Base-by-base conservation (phyloP, 2,888 invertebrate species). In the Molanna angustata region DNA sequence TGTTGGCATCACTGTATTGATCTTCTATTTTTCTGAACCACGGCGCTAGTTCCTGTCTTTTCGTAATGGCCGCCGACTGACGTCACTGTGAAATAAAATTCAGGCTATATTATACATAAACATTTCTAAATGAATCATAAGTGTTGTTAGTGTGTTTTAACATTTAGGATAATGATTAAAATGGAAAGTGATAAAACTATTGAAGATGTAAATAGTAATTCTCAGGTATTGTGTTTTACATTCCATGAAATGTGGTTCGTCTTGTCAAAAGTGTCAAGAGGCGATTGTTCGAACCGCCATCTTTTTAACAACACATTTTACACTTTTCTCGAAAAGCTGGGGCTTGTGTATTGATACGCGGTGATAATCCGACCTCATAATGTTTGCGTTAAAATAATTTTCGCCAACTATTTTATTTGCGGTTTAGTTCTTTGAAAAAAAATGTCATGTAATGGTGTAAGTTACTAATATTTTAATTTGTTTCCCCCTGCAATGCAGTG, bases 111-210 rank as follows among this genome's bases (percentile, higher is more conserved):
- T 44, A 44, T 49, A 40, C 45, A 40, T 49, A 54, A 54, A 54
- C 49, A 54, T 40, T 49, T 49, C 44, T 49, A 44, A 49, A 44
- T 54, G 49, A 22, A 40, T 40, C 32, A 16, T 39, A 48, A 45
- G 54, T 41, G 54, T 54, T 54, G 43, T 49, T 54, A 54, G 54
- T 54, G 53, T 17, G 49, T 49, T 76, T 66, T 74, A 76, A 76
- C 72, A 70, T 69, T 70, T 73, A 68, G 73, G 74, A 74, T 73
- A 72, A 85, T 86, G 85, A 82, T 85, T 79, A 88, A 88, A 84
- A 91, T 91, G 90, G 91, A 91, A 84, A 90, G 89, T 76, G 90
- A 91, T 81, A 88, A 88, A 83, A 84, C 87, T 75, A 86, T 88
- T 79, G 90, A 90, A 79, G 90, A 90, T 54, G 41, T 54, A 45